phyloP scores from a whole-genome alignment of 2,888 invertebrate genomes.

The Octodonta nipae region DNA sequence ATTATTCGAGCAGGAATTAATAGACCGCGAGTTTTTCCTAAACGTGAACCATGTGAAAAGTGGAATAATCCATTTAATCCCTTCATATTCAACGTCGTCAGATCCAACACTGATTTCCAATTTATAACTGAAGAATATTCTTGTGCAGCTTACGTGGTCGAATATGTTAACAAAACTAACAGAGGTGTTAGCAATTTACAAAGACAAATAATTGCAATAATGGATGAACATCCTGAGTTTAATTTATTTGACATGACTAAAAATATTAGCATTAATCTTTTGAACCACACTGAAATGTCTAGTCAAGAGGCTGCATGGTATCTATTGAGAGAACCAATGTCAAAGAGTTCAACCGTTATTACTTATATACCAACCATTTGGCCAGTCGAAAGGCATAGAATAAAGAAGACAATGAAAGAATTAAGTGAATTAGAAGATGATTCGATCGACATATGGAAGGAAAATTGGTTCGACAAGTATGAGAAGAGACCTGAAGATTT shows the following conservation, averaged over 20 bases:
- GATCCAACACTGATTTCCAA: constrained; percentile 31
- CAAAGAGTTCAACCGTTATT: constrained; percentile 21
- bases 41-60: constrained; percentile 26
- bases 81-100: constrained; percentile 23
- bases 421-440: constrained; percentile 24
- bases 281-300: constrained; percentile 28
- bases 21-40: constrained; percentile 27
- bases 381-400: constrained; percentile 29
- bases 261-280: constrained; percentile 18
- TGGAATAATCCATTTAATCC: constrained; percentile 33
- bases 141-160: constrained; percentile 33
- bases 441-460: constrained; percentile 32
- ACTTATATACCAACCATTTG: constrained; percentile 29
- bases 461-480: constrained; percentile 32
- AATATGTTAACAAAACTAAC: constrained; percentile 31
- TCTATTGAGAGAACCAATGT: constrained; percentile 33
- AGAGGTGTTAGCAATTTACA: constrained; percentile 29
- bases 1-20: constrained; percentile 15
- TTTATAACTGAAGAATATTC: constrained; percentile 31
- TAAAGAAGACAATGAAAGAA: constrained; percentile 25
- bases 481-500: constrained; percentile 29
- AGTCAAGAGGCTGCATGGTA: constrained; percentile 36
- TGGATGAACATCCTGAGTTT: constrained; percentile 28
- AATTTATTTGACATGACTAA: constrained; percentile 13
- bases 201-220: constrained; percentile 22